Conservation (phyloP, 2,113 vertebrate genomes). For the Myodes glareolus region DNA sequence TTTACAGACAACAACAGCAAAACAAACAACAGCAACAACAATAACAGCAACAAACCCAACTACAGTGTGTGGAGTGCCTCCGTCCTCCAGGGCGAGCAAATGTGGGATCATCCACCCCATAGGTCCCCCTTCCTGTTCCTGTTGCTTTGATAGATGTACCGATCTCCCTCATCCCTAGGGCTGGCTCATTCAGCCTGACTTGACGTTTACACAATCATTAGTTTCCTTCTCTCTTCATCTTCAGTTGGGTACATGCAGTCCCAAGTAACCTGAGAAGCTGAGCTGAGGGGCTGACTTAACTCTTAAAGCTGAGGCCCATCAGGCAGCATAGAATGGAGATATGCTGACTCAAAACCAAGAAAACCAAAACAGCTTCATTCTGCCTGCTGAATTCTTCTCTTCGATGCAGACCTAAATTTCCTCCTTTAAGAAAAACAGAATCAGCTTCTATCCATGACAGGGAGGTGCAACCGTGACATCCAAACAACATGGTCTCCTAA, state of each 20-base stretch:
- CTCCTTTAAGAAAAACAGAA: neutral
- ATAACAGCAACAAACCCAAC: neutral
- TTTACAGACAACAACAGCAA: neutral
- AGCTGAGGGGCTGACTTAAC: neutral
- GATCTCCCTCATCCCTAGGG: neutral
- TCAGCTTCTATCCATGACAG: neutral
- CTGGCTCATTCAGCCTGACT: neutral
- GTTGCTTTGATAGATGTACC: neutral
- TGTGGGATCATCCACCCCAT: fast-evolving
- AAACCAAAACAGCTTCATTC: neutral
- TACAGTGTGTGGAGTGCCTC: too few relatives aligned
- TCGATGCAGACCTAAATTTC: too few relatives aligned
- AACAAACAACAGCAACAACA: neutral
- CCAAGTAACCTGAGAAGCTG: neutral
- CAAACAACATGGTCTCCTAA: neutral
- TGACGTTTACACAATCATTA: neutral
- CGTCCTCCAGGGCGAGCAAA: too few relatives aligned
- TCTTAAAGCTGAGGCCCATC: neutral
- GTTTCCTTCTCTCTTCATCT: neutral
- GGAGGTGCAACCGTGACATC: neutral
- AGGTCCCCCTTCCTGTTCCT: neutral
- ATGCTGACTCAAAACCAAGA: neutral
- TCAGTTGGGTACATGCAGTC: neutral
- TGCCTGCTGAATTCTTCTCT: neutral
- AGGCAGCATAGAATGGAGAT: neutral